Evolutionary conservation across 2,113 vertebrate species (phyloP).

Genomic region (Beaufortia kweichowensis): DNA sequence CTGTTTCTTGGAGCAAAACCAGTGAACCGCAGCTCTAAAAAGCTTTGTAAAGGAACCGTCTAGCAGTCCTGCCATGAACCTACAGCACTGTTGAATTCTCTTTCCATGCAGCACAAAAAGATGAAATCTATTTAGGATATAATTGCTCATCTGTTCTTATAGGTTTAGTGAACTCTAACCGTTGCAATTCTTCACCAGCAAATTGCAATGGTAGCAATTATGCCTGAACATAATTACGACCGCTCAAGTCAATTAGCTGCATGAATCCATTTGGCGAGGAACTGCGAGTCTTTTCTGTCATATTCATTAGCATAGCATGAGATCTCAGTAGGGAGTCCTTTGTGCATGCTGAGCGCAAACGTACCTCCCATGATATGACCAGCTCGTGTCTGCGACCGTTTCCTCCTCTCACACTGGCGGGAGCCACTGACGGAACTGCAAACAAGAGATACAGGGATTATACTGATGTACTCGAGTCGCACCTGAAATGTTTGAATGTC

Average conservation of each 20-base stretch:
- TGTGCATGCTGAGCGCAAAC: constrained; percentile 48
- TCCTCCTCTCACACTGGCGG: constrained; percentile 91
- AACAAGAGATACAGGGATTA: constrained; percentile 39
- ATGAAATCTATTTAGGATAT: neutral
- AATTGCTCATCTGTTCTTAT: constrained; percentile 26
- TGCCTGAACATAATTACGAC: constrained; percentile 12
- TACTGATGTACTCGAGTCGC: too few species aligned
- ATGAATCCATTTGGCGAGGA: constrained; percentile 32
- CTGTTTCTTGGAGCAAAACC: too few species aligned
- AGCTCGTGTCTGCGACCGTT: constrained; percentile 91
- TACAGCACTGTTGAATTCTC: neutral
- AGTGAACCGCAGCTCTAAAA: neutral
- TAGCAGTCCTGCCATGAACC: constrained; percentile 6
- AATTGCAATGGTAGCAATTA: constrained; percentile 34
- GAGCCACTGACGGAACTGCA: constrained; percentile 91
- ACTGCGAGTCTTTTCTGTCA: constrained; percentile 27
- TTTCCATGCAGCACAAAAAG: neutral
- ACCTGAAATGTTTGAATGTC: too few species aligned
- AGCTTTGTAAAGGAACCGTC: neutral
- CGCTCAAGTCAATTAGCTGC: constrained; percentile 40
- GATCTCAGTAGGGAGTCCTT: neutral
- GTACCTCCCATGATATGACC: constrained; percentile 99
- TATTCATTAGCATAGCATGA: constrained; percentile 38
- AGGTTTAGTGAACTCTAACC: constrained; percentile 6
- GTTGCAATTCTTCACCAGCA: constrained; percentile 17